Evolutionary conservation across 1,140 invertebrate genomes (phyloP), one percentile per base, ranked within the genome.

Genomic region (Tetraneura akinire): DNA sequence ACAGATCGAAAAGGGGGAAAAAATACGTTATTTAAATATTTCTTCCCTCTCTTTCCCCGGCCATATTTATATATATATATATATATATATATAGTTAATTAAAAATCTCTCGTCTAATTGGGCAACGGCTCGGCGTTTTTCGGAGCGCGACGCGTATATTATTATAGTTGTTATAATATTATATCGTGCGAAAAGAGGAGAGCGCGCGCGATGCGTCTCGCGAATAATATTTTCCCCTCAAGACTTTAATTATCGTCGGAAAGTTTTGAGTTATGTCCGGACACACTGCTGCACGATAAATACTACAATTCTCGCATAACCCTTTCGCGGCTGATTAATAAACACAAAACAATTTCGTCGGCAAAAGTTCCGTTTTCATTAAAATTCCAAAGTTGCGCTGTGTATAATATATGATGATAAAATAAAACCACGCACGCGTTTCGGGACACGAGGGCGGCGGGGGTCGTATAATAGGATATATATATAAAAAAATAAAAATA

Each of bases 181-280:
- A 68, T 47, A 47, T 16, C 26, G 26, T 1, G 26, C 26, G 70
- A 55, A 53, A 55, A 51, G 49, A 37, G 70, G 37, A 53, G 37
- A 51, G 49, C 21, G 21, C 47, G 49, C 51, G 13, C 3, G 3
- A 11, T 23, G 49, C 51, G 13, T 57, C 53, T 76, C 73, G 49
- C n/a, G n/a, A 21, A 76, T 57, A 76, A 42, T 23, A 76, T 76
- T 60, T 70, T 42, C 51, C 73, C 73, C 53, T 57, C 73, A 60
- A 76, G 53, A 76, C n/a, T 76, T 76, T 76, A 76, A 76, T 76
- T 45, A 76, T 70, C 53, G 53, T 26, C 26, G 32, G 37, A 55
- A 76, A 76, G 73, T 76, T 76, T 76, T 76, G 73, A 60, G 73
- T 76, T 76, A 60, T 76, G 51, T 60, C 29, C 29, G 70, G 70